Conservation (phyloP, 2,888 invertebrate species). For the Netelia melanura region DNA sequence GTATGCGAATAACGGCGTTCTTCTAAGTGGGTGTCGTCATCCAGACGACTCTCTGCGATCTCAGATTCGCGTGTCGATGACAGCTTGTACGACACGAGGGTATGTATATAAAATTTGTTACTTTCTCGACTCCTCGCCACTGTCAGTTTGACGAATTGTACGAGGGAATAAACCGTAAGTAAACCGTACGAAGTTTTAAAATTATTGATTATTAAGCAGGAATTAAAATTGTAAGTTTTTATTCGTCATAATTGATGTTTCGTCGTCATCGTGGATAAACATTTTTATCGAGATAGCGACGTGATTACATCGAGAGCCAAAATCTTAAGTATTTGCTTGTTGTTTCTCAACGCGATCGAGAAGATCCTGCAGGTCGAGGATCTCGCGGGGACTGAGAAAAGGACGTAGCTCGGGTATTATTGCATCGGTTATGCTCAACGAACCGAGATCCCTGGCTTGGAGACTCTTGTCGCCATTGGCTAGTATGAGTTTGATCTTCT, state of each 20-base stretch:
- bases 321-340: constrained; percentile 10
- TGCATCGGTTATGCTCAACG: constrained; percentile 74
- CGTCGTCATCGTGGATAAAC: not conserved
- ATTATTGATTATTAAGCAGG: too few relatives aligned
- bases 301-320: not conserved
- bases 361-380: constrained; percentile 71
- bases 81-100: not conserved
- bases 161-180: too few relatives aligned
- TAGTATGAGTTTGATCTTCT: constrained; percentile 73
- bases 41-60: constrained; percentile 45
- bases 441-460: constrained; percentile 70
- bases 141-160: too few relatives aligned
- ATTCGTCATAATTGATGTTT: not conserved
- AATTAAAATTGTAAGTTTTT: not conserved
- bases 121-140: too few relatives aligned
- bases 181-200: too few relatives aligned
- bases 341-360: constrained; percentile 70
- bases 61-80: constrained; percentile 21
- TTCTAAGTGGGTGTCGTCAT: constrained; percentile 62
- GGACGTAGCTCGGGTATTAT: constrained; percentile 71
- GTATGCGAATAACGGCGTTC: not conserved
- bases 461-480: constrained; percentile 62
- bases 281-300: not conserved
- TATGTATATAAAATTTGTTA: too few relatives aligned
- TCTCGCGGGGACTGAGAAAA: constrained; percentile 70